Evolutionary conservation across 2,888 invertebrate genomes (phyloP), one percentile per base, ranked within the genome.

Genomic region (Drosophila neotestacea): DNA sequence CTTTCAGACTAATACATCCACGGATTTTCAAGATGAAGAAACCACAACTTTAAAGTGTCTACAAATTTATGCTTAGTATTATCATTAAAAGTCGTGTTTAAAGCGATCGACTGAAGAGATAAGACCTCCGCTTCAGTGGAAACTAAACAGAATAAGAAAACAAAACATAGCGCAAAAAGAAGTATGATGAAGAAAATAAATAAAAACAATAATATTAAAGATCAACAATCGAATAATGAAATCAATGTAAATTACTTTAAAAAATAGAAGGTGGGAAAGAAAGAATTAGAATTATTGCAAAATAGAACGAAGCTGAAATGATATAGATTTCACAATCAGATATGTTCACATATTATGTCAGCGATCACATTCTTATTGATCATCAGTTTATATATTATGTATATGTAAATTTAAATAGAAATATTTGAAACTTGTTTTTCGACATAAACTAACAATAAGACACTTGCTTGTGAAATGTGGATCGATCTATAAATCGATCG

Each of bases 401-500:
- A 22, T 9, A 30, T 22, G 13, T 41, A 41, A 13, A 27, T 32
- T 32, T 6, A 34, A 30, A 51, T 30, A 2, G 0, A 28, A 39
- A 28, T 51, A 47, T 62, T 30, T 38, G 9, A 47, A 63, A 56
- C 58, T 56, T 55, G 56, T 63, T 56, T 46, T 36, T 46, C 22
- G 46, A 30, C n/a, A n/a, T 34, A 27, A 13, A 27, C 36, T 27
- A n/a, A 22, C 22, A 22, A 22, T 22, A 22, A 58, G 47, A 48
- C 59, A 63, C 61, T 76, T 76, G 64, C 38, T 50, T 39, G 13
- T 50, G 10, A 46, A 60, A 50, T 50, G 44, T 42, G 34, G 47
- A 16, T 54, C 47, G 47, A 36, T 42, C 46, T 51, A 47, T 58
- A 56, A 46, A 10, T 47, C 38, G 41, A 32, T 34, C 36, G 39